Base-by-base conservation (phyloP, 2,888 invertebrate genomes). In the Perithous albicinctus region DNA sequence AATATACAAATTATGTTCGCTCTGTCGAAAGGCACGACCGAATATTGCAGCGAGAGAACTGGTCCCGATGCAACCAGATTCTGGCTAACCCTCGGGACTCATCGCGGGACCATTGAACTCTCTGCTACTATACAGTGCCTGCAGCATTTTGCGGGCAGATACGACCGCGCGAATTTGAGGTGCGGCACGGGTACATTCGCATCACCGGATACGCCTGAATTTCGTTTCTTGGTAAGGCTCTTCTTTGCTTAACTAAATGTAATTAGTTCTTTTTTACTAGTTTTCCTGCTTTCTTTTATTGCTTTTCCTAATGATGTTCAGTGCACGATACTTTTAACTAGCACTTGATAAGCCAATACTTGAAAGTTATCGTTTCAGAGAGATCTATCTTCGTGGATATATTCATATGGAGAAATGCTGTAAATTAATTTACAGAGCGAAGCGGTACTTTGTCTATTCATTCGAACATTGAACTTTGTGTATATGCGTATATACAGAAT, bases 41-140 rank as follows among this genome's bases (percentile, higher is more conserved):
- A 46, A 46, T 32, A 38, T 32, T 38, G 56, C 38, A 69, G 15
- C 29, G 32, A 59, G 48, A 63, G 64, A 63, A 63, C 59, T 66
- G 70, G 64, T 66, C 46, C 41, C 48, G 48, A 61, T 75, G 63
- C 20, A 18, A 69, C 51, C 35, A 41, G 77, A 69, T 26, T 70
- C 67, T 56, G 74, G 70, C 74, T 23, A 74, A 74, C 64, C 70
- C 74, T 61, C 56, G 63, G 77, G 69, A 74, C 74, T 63, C 59
- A 70, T 23, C 46, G 41, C 38, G 56, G 41, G 80, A 59, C 54
- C 80, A 66, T 70, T 76, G 76, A 80, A 80, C 75, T 41, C 46
- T 10, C 76, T 48, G 56, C 43, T 7, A 20, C 35, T 48, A 46
- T 51, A n/a, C n/a, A 29, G 2, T 46, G 66, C 15, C 32, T 59